These are phyloP conservation scores for Tragelaphus buxtoni DNA, from an alignment of 2,113 vertebrate genomes.

Conservation along the genomic window DNA sequence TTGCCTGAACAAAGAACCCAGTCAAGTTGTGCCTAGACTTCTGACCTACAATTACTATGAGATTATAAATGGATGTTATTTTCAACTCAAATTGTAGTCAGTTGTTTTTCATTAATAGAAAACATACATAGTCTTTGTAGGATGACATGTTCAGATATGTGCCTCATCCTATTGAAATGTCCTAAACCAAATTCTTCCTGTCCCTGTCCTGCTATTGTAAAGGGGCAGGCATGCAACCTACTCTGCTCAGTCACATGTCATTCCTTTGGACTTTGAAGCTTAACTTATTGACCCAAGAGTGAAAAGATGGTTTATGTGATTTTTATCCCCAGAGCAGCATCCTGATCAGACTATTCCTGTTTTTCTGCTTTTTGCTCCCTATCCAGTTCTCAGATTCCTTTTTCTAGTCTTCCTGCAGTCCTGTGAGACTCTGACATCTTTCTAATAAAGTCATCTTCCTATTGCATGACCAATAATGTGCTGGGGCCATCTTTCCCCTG, in stretches of 20 bases:
- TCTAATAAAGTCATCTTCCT: background rate
- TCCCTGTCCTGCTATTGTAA: background rate
- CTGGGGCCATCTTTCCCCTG: background rate
- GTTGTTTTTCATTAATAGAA: slow-evolving; percentile 34
- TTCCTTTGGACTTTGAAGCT: slow-evolving; percentile 24
- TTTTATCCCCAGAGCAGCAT: background rate
- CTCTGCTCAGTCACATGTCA: background rate
- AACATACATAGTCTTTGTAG: background rate
- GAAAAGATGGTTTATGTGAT: background rate
- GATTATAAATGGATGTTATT: slow-evolving; percentile 19
- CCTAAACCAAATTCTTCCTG: background rate
- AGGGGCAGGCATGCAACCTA: background rate
- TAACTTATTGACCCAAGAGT: background rate
- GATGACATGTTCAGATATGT: background rate
- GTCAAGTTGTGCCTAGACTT: background rate
- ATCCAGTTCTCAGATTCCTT: background rate
- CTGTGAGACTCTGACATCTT: slow-evolving; percentile 26
- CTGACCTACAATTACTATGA: background rate
- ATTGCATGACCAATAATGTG: background rate
- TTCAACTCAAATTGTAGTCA: background rate
- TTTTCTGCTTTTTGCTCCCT: slow-evolving; percentile 8
- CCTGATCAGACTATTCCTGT: background rate
- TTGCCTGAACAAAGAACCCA: slow-evolving; percentile 13
- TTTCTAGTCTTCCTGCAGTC: background rate
- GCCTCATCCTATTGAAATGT: background rate